Conservation (phyloP, 1,140 invertebrate genomes). For the Panulirus ornatus region DNA sequence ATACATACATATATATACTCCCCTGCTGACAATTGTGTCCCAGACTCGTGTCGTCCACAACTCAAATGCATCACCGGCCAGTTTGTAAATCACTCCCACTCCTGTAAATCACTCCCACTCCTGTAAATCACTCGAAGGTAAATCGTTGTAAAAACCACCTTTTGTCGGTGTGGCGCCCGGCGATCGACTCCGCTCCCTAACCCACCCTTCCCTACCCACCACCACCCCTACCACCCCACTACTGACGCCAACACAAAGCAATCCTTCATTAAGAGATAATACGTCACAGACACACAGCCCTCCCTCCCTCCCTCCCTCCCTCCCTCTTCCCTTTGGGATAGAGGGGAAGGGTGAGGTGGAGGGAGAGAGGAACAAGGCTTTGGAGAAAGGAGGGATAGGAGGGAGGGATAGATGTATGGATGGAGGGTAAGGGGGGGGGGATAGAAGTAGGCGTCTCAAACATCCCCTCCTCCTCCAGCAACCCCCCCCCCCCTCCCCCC, state of each 20-base stretch:
- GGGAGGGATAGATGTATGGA: too few species aligned
- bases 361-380: too few species aligned
- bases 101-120: neutral
- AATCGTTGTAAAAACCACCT: neutral
- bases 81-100: neutral
- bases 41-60: neutral
- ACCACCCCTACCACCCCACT: too few species aligned
- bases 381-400: neutral
- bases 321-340: too few species aligned
- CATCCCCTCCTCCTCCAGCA: too few species aligned
- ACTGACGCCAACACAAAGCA: neutral
- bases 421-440: too few species aligned
- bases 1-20: too few species aligned
- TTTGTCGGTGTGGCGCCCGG: too few species aligned
- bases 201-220: too few species aligned
- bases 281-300: neutral
- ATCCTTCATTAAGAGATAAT: conserved; percentile 10
- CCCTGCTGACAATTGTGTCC: neutral
- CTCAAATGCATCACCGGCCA: neutral
- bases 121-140: neutral
- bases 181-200: too few species aligned
- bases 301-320: neutral
- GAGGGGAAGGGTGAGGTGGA: neutral
- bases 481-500: too few species aligned
- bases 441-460: too few species aligned